These are phyloP conservation scores for Notodonta ziczac DNA, from an alignment of 2,888 invertebrate species.

Conservation along the genomic window DNA sequence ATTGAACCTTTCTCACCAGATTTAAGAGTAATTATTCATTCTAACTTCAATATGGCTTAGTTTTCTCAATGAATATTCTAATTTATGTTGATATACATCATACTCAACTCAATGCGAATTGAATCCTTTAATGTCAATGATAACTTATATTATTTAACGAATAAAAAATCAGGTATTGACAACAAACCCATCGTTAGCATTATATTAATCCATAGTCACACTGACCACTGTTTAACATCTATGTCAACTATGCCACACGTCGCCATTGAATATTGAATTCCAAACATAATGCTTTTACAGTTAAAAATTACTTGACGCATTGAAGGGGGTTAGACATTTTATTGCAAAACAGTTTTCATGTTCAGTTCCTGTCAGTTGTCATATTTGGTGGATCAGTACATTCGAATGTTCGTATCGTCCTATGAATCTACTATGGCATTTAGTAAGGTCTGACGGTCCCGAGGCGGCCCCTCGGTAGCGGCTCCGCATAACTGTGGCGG, in stretches of 20 bases:
- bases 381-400: slow-evolving; percentile 38
- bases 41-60: neutral
- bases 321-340: neutral
- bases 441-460: slow-evolving; percentile 80
- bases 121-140: slow-evolving; percentile 27
- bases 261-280: neutral
- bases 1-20: neutral
- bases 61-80: neutral
- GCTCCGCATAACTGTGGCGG: slow-evolving; percentile 89
- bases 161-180: slow-evolving; percentile 40
- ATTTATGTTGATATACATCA: neutral
- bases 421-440: slow-evolving; percentile 78
- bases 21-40: too few species aligned
- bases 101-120: slow-evolving; percentile 9
- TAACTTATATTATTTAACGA: slow-evolving; percentile 24
- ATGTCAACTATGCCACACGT: neutral
- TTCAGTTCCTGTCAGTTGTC: slow-evolving; percentile 19
- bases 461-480: slow-evolving; percentile 81
- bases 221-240: neutral
- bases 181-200: slow-evolving; percentile 22
- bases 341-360: slow-evolving; percentile 4
- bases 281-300: neutral
- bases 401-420: slow-evolving; percentile 40
- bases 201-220: slow-evolving; percentile 2
- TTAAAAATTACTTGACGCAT: neutral